These are phyloP conservation scores for Sycophaga agraensis DNA, from an alignment of 1,140 invertebrate species.

Conservation along the genomic window DNA sequence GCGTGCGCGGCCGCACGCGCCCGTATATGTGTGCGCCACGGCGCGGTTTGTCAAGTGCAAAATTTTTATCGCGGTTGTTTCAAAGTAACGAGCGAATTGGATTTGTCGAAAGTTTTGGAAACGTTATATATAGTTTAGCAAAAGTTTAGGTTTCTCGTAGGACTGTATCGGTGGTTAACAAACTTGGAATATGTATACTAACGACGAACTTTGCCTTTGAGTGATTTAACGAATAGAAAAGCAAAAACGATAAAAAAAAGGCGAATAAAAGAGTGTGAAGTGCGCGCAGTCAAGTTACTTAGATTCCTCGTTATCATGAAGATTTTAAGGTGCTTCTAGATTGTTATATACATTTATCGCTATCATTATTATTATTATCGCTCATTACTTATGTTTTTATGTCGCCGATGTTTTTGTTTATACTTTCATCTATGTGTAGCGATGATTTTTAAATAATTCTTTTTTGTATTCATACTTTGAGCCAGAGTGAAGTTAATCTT, in stretches of 20 bases:
- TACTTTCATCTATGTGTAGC: neutral
- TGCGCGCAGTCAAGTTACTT: slow-evolving; percentile 25
- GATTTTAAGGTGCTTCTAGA: slow-evolving; percentile 34
- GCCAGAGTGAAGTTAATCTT: neutral
- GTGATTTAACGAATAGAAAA: slow-evolving; percentile 13
- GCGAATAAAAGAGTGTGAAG: slow-evolving; percentile 1
- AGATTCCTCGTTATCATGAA: slow-evolving; percentile 37
- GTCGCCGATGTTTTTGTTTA: slow-evolving; percentile 17
- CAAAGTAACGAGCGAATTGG: neutral
- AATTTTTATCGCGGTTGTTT: slow-evolving; percentile 13
- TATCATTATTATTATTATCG: slow-evolving; percentile 31
- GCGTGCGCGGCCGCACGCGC: neutral
- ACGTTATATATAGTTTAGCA: neutral
- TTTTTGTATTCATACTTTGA: neutral
- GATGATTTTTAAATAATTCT: neutral
- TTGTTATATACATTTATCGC: slow-evolving; percentile 32
- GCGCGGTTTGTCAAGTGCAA: neutral
- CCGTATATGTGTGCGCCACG: neutral
- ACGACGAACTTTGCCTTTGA: slow-evolving; percentile 13
- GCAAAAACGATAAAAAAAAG: neutral
- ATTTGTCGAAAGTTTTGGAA: neutral
- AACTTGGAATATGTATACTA: slow-evolving; percentile 10
- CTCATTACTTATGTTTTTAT: slow-evolving; percentile 25
- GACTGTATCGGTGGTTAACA: neutral
- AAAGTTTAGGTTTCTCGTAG: slow-evolving; percentile 2